Percentiles rank a stretch among this genome's conserved stretches.
phyloP scores from a whole-genome alignment of 1,140 invertebrate species.

The Philaenus spumarius region DNA sequence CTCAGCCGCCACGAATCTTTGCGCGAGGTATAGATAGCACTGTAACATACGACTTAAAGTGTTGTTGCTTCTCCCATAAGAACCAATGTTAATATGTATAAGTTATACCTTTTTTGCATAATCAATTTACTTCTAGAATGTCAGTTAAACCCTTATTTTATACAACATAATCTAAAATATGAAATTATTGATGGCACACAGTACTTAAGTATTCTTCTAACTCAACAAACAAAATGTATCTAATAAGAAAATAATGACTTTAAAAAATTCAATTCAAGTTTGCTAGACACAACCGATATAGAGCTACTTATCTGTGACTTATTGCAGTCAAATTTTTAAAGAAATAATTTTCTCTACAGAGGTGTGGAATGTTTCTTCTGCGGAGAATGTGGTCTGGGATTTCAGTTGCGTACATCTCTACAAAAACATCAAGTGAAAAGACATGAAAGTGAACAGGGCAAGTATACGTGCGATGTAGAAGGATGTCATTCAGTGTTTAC shows the following conservation, averaged over 20 bases:
- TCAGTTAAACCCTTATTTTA: background rate
- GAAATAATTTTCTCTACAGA: slow-evolving; percentile 18
- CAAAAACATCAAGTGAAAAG: slow-evolving; percentile 32
- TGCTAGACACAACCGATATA: background rate
- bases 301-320: background rate
- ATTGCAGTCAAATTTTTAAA: background rate
- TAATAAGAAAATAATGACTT: background rate
- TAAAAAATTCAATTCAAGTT: background rate
- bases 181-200: background rate
- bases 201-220: background rate
- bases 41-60: too few relatives aligned
- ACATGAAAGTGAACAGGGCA: slow-evolving; percentile 26
- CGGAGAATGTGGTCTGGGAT: slow-evolving; percentile 30
- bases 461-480: slow-evolving; percentile 28
- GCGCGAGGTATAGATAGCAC: too few relatives aligned
- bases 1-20: too few relatives aligned
- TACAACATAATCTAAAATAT: background rate
- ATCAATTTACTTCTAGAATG: background rate
- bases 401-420: slow-evolving; percentile 29
- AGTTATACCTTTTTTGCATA: too few relatives aligned
- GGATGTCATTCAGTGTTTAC: slow-evolving; percentile 30
- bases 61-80: too few relatives aligned
- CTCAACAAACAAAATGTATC: background rate
- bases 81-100: too few relatives aligned
- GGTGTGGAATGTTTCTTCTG: slow-evolving; percentile 31